Base-by-base conservation (phyloP, 2,888 invertebrate genomes). In the Linyphia triangularis region DNA sequence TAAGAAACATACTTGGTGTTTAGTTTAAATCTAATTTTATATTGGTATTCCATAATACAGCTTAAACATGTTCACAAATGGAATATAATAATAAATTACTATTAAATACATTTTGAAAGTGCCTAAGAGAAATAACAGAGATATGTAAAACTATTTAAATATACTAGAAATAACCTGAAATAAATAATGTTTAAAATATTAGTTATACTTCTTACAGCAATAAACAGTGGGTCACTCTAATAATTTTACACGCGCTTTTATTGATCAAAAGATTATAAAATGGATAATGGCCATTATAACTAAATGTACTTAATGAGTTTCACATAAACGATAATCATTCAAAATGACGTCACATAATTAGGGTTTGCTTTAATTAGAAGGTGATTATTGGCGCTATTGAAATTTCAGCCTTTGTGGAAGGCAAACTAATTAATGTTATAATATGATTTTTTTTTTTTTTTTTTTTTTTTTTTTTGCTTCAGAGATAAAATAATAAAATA, bases 311-410 rank as follows among this genome's bases (percentile, higher is more conserved):
- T 61, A 61, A 75, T 61, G 40, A 75, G 61, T 16, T 33, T 33
- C 37, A 16, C 33, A 61, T 30, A 61, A 75, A 40, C n/a, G 61
- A 75, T 61, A 59, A 33, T 33, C 33, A 33, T 75, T 75, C 59
- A 37, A 75, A 61, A 75, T 63, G 75, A 37, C 75, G 37, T 75
- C 22, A 61, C 19, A 30, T 57, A 73, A 73, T 73, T 73, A 73
- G 57, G 73, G 28, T 73, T 30, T 51, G 28, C 57, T n/a, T 73
- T 75, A 75, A 75, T 75, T 40, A 75, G 33, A 75, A 40, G 75
- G 75, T 37, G 61, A 75, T 75, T 75, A 61, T 75, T 51, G n/a
- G 28, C 9, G 57, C 57, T 57, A 73, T 73, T 75, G 37, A 37
- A 75, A 75, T 75, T 63, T 75, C 37, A 75, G 75, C 37, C 59